Evolutionary conservation across 2,888 invertebrate species (phyloP).

Genomic region (Drosophila borealis): DNA sequence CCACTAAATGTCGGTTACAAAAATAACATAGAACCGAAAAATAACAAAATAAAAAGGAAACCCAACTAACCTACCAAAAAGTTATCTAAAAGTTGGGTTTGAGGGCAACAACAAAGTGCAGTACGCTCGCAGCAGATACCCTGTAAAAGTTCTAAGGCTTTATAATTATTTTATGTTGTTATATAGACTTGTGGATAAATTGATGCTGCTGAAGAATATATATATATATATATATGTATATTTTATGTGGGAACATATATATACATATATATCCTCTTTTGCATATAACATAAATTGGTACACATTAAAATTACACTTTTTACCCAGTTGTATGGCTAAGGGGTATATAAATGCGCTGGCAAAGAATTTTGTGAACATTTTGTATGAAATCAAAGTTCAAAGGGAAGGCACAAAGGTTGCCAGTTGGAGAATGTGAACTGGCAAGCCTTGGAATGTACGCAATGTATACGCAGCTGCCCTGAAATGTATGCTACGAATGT

Average conservation of each 20-base stretch:
- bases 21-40: constrained; percentile 16
- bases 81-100: constrained; percentile 32
- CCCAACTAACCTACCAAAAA: constrained; percentile 21
- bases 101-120: constrained; percentile 9
- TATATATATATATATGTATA: too few relatives aligned
- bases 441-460: too few relatives aligned
- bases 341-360: constrained; percentile 20
- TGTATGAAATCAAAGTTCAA: constrained; percentile 57
- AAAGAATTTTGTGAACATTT: constrained; percentile 44
- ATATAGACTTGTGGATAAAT: too few relatives aligned
- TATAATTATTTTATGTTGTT: too few relatives aligned
- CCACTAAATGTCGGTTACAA: constrained; percentile 60
- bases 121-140: constrained; percentile 7
- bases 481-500: constrained; percentile 27
- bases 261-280: neutral
- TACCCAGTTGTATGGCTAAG: neutral
- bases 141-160: neutral
- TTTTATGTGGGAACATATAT: neutral
- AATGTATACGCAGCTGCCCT: too few relatives aligned
- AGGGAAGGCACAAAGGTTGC: constrained; percentile 21
- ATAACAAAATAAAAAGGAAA: neutral
- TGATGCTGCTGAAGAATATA: too few relatives aligned
- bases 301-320: neutral
- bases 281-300: neutral
- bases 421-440: constrained; percentile 9